Percentiles rank a stretch among this genome's conserved stretches.
Evolutionary conservation across 53 echinoderm and acorn worm species (phyloP).

Genomic region (Holothuria scabra): DNA sequence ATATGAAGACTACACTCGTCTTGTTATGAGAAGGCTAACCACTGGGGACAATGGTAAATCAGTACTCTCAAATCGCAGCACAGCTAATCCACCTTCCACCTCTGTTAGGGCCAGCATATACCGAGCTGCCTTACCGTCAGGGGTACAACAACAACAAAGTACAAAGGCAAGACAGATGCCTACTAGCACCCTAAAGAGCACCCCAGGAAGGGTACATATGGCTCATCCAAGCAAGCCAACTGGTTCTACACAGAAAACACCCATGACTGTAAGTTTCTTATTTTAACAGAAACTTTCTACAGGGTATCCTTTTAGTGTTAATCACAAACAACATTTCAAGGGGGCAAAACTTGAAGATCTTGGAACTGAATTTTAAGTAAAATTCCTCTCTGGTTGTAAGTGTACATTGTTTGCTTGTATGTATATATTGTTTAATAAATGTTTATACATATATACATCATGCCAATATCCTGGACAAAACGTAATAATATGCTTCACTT

Average conservation of each 20-base stretch:
- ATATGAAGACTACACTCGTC: constrained; percentile 53
- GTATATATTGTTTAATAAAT: too few relatives aligned
- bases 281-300: too few relatives aligned
- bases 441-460: too few relatives aligned
- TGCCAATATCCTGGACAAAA: too few relatives aligned
- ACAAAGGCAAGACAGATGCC: neutral
- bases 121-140: neutral
- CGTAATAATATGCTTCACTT: too few relatives aligned
- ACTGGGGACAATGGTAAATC: constrained; percentile 8
- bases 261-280: constrained; percentile 37
- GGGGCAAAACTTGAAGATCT: too few relatives aligned
- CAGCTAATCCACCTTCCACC: neutral
- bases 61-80: neutral
- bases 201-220: constrained; percentile 15
- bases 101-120: constrained; percentile 4
- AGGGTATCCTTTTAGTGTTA: too few relatives aligned
- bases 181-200: neutral
- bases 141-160: neutral
- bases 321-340: too few relatives aligned
- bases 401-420: too few relatives aligned
- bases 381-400: too few relatives aligned
- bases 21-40: constrained; percentile 50
- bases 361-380: too few relatives aligned
- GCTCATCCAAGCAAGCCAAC: neutral
- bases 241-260: constrained; percentile 33